Conservation (phyloP, 2,888 invertebrate genomes). For the Hemistola chrysoprasaria region DNA sequence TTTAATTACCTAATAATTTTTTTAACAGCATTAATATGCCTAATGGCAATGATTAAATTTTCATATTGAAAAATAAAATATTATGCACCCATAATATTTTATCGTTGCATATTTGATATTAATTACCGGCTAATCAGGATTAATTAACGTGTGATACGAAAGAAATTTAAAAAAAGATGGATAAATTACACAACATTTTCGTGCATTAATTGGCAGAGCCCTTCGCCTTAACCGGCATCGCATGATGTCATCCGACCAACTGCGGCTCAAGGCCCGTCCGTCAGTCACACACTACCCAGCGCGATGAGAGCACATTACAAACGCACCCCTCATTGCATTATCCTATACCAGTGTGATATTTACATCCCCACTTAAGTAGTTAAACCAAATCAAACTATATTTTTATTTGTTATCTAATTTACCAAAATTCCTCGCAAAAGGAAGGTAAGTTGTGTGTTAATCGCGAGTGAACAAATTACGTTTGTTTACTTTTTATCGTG, state of each 20-base stretch:
- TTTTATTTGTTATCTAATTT: conserved; percentile 36
- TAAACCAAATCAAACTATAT: conserved; percentile 19
- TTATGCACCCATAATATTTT: no score
- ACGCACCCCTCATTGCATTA: conserved; percentile 45
- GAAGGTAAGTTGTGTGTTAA: conserved; percentile 62
- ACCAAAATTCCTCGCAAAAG: conserved; percentile 75
- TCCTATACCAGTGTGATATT: conserved; percentile 59
- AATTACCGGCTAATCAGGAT: no score
- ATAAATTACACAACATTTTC: conserved; percentile 39
- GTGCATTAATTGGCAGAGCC: conserved; percentile 1
- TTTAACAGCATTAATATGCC: no score
- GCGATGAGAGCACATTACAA: conserved; percentile 66
- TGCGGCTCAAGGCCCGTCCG: conserved; percentile 21
- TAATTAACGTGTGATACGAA: no score
- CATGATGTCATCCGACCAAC: conserved; percentile 57
- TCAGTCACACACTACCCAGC: conserved; percentile 55
- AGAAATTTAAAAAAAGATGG: no score
- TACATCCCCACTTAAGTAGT: conserved; percentile 62
- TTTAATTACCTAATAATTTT: no score
- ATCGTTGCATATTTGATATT: no score
- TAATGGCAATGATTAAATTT: no score
- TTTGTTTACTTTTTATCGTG: conserved; percentile 19
- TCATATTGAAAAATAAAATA: no score
- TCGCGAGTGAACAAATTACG: conserved; percentile 10
- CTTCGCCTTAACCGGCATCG: conserved; percentile 46